A percentile compares a stretch with the other conserved stretches of the same genome.
Evolutionary conservation across 2,888 invertebrate species (phyloP).

Genomic region (Keiferia lycopersicella): DNA sequence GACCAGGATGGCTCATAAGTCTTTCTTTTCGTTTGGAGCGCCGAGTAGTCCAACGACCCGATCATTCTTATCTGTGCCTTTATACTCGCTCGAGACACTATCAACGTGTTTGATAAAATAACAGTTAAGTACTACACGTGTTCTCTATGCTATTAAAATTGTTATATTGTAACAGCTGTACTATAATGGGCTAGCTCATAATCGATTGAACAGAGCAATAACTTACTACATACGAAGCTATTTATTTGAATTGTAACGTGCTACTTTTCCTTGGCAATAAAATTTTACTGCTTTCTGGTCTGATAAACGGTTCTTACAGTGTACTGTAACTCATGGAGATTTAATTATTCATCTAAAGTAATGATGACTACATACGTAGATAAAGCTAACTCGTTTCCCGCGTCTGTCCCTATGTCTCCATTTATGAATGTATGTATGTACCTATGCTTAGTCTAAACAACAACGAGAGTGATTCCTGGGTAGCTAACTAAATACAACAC

Average conservation of each 20-base stretch:
- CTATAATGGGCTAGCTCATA: neutral
- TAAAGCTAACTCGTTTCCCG: too few relatives aligned
- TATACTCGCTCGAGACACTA: neutral
- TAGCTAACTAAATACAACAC: too few relatives aligned
- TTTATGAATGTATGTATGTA: too few relatives aligned
- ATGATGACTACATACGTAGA: too few relatives aligned
- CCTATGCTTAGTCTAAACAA: too few relatives aligned
- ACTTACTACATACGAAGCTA: neutral
- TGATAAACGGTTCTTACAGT: too few relatives aligned
- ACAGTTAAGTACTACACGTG: neutral
- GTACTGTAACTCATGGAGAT: too few relatives aligned
- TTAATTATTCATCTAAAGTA: too few relatives aligned
- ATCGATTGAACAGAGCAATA: neutral
- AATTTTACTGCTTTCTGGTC: neutral
- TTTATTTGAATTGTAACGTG: neutral
- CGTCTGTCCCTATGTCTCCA: too few relatives aligned
- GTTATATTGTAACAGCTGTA: neutral
- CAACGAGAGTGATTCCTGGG: too few relatives aligned
- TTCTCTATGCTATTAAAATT: neutral
- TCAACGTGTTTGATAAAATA: neutral
- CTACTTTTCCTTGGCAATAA: neutral
- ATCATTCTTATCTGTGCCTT: neutral
- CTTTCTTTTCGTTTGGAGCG: neutral
- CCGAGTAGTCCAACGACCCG: neutral
- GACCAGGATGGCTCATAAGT: too few relatives aligned